Evolutionary conservation across 2,888 invertebrate genomes (phyloP), one percentile per base, ranked within the genome.

Genomic region (Acutogordius australiensis): DNA sequence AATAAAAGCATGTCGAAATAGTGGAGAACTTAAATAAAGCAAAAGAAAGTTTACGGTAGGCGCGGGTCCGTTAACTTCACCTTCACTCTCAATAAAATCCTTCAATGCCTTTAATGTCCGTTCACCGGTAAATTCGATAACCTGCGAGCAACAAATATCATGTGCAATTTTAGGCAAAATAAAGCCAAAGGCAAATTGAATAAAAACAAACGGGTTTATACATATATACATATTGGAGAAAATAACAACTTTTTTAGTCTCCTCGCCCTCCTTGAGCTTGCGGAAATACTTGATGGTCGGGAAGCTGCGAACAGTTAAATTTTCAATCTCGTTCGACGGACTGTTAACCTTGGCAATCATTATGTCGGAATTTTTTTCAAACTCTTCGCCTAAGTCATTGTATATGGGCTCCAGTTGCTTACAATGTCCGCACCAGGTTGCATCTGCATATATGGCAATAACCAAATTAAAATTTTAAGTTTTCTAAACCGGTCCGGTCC

Each of bases 391-490:
- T 67, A 91, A 77, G 77, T 91, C 71, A 63, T 94, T 91, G 76
- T 87, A 97, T 73, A 91, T 90, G 28, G 97, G 97, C 61, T 78
- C 84, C 68, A 97, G 77, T 72, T 91, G 86, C 71, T 94, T 91
- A 79, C 94, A 97, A 73, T 97, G 94, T 63, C 88, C 90, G 74
- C 77, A 78, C 94, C 94, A 94, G 63, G 94, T 91, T 60, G 91
- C 91, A 74, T 91, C 72, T 72, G n/a, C n/a, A n/a, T n/a, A n/a
- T n/a, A n/a, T n/a, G n/a, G n/a, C n/a, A n/a, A n/a, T n/a, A n/a
- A n/a, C n/a, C n/a, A n/a, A n/a, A n/a, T n/a, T n/a, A n/a, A n/a
- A n/a, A n/a, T n/a, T n/a, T n/a, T n/a, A n/a, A n/a, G n/a, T n/a
- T n/a, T n/a, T n/a, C n/a, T n/a, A n/a, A n/a, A n/a, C n/a, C n/a